Percentiles rank a stretch among this genome's conserved stretches.
phyloP scores from a whole-genome alignment of 1,140 invertebrate genomes.

The Eriocheir sinensis region DNA sequence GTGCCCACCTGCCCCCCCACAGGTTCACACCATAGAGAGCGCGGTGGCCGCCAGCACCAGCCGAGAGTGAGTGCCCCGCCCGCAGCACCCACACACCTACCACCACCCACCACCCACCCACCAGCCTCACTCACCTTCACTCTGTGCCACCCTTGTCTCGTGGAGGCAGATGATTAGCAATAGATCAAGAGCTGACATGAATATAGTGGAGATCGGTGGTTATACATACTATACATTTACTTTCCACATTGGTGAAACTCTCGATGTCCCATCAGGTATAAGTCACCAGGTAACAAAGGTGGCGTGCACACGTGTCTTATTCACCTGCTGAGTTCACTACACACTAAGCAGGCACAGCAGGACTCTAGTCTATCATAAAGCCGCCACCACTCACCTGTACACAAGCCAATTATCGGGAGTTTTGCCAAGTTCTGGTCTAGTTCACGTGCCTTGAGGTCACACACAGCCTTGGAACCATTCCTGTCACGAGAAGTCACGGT shows the following conservation, averaged over 20 bases:
- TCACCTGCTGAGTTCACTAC: not conserved
- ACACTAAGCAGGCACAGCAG: not conserved
- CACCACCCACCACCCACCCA: not conserved
- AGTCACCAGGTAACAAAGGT: not conserved
- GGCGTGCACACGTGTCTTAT: not conserved
- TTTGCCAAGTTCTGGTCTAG: conserved; percentile 15
- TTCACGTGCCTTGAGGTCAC: conserved; percentile 21
- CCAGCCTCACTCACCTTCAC: conserved; percentile 24
- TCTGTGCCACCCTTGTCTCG: conserved; percentile 11
- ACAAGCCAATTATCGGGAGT: not conserved
- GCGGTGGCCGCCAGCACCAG: conserved; percentile 60
- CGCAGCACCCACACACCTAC: not conserved
- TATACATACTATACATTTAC: conserved; percentile 27
- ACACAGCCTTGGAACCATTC: not conserved
- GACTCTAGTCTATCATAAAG: not conserved
- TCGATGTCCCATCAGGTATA: not conserved
- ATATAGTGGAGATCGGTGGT: not conserved
- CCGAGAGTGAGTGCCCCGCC: conserved; percentile 37
- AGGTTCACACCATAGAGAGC: conserved; percentile 57
- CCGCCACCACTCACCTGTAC: not conserved
- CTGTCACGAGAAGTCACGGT: not conserved
- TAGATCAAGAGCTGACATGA: conserved; percentile 14
- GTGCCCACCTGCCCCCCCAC: conserved; percentile 29
- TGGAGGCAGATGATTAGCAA: conserved; percentile 23
- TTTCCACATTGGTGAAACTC: conserved; percentile 7